These are phyloP conservation scores for Anorthoa munda DNA, from an alignment of 2,888 invertebrate species.

Conservation along the genomic window DNA sequence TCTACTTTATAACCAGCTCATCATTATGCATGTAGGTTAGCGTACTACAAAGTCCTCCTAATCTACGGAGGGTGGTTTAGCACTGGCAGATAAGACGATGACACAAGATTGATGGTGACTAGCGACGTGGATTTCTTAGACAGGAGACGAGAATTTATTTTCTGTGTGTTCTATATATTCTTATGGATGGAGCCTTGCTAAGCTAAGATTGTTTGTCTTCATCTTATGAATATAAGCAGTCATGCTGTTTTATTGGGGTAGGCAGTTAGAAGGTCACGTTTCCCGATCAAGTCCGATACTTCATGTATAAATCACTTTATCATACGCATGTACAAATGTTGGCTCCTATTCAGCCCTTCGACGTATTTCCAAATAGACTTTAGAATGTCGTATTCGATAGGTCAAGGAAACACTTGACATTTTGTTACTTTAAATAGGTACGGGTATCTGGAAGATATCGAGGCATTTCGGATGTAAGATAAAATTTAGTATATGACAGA, in stretches of 20 bases:
- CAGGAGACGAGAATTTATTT: conserved; percentile 73
- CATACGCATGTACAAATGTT: too few species aligned
- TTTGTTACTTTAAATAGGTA: not conserved
- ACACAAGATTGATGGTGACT: conserved; percentile 81
- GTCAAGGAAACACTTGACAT: not conserved
- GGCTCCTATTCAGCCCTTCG: too few species aligned
- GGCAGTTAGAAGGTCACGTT: too few species aligned
- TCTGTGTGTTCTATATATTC: conserved; percentile 29
- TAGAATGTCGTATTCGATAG: not conserved
- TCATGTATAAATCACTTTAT: not conserved
- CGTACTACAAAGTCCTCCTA: conserved; percentile 55
- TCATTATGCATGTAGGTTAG: conserved; percentile 57
- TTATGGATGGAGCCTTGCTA: conserved; percentile 1
- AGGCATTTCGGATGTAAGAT: not conserved
- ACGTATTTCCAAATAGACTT: conserved; percentile 1
- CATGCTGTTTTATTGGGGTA: not conserved
- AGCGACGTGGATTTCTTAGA: conserved; percentile 64
- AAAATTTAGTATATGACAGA: not conserved
- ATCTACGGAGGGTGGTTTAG: conserved; percentile 58
- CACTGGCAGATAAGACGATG: conserved; percentile 67
- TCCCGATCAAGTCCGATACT: not conserved
- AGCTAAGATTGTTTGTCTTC: conserved; percentile 28
- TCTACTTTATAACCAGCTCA: conserved; percentile 50
- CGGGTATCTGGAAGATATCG: too few species aligned
- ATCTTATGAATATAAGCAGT: conserved; percentile 13